phyloP scores from a whole-genome alignment of 2,797 vertebrate species.

The Propithecus deckenii region DNA sequence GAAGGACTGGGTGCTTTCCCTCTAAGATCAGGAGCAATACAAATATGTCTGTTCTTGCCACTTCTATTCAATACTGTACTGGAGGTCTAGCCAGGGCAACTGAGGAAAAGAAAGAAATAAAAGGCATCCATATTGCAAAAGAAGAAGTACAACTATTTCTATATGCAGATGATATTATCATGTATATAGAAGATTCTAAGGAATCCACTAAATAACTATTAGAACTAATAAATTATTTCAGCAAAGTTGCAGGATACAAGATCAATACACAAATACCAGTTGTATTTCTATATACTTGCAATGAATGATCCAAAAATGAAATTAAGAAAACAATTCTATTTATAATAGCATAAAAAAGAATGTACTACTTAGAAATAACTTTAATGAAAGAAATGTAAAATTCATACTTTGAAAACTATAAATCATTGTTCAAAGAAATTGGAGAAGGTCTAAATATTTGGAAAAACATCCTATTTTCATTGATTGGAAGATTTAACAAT shows the following conservation, averaged over 20 bases:
- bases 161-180: neutral
- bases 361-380: neutral
- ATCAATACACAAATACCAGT: neutral
- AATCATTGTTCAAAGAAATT: neutral
- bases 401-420: neutral
- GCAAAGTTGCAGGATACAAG: neutral
- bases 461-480: neutral
- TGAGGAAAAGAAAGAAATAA: neutral
- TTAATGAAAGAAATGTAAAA: neutral
- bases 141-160: neutral
- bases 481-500: neutral
- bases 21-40: neutral
- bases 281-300: neutral
- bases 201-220: neutral
- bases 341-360: neutral
- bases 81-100: neutral
- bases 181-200: neutral
- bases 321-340: neutral
- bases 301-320: neutral
- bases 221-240: neutral
- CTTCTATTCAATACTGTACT: neutral
- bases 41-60: neutral
- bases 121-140: neutral
- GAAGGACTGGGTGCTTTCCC: neutral
- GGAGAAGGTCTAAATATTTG: neutral